These are phyloP conservation scores for Nemoura dubitans DNA, from an alignment of 2,888 invertebrate genomes.

Conservation along the genomic window DNA sequence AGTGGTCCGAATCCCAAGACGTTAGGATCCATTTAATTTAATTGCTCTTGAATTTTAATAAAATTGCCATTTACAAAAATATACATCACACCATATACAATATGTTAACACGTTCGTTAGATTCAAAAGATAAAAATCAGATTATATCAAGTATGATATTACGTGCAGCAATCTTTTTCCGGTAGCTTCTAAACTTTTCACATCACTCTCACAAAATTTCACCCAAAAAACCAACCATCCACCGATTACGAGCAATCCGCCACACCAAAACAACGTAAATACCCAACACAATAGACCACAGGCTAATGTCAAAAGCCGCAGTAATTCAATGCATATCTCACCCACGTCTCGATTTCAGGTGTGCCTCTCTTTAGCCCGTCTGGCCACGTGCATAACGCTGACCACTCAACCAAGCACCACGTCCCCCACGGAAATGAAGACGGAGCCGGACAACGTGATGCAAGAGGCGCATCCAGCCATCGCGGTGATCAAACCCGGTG, in stretches of 20 bases:
- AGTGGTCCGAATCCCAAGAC: too few species aligned
- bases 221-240: background rate
- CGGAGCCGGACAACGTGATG: constrained; percentile 15
- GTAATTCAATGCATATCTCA: background rate
- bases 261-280: too few species aligned
- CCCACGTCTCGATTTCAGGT: background rate
- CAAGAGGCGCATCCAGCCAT: background rate
- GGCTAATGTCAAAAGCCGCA: background rate
- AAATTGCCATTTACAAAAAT: too few species aligned
- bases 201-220: background rate
- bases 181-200: background rate
- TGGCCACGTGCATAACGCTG: background rate
- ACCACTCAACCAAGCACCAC: background rate
- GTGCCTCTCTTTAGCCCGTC: background rate
- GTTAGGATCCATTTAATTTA: background rate
- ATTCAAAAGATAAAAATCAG: background rate
- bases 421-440: background rate
- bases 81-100: too few species aligned
- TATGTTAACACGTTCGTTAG: background rate
- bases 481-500: constrained; percentile 1
- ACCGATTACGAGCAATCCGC: too few species aligned
- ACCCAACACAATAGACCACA: background rate
- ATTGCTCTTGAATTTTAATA: background rate
- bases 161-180: background rate
- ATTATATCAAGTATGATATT: background rate